Conservation (phyloP, 2,888 invertebrate genomes). For the Eupithecia tripunctaria region DNA sequence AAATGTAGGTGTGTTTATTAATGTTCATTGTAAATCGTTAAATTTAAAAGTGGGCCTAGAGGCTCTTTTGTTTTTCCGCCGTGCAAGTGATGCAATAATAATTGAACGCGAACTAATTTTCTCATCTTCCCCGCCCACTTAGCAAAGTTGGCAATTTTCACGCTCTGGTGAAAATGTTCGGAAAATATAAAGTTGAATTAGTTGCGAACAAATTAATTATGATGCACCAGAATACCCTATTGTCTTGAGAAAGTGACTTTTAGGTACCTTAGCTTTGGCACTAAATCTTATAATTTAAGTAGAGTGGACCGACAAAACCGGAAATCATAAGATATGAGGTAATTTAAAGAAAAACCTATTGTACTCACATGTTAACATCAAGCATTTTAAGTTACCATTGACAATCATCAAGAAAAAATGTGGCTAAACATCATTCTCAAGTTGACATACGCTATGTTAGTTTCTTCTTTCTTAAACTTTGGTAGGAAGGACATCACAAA, state of each 20-base stretch:
- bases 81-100: not conserved
- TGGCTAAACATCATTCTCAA: not conserved
- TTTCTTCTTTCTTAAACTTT: not conserved
- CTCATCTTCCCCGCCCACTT: not conserved
- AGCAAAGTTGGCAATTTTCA: not conserved
- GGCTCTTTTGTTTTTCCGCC: not conserved
- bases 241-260: not conserved
- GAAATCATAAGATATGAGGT: not conserved
- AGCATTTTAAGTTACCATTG: not conserved
- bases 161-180: not conserved
- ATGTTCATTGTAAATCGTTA: not conserved
- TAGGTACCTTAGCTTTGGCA: not conserved
- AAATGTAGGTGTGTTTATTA: too few species aligned
- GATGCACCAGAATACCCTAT: not conserved
- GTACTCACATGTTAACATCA: not conserved
- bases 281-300: not conserved
- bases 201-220: not conserved
- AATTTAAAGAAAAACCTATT: not conserved
- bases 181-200: not conserved
- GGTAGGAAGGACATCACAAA: not conserved
- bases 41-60: not conserved
- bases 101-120: not conserved
- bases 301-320: not conserved
- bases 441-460: not conserved
- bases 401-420: not conserved